phyloP scores from a whole-genome alignment of 1,140 invertebrate species.

The Brachionus angularis region DNA sequence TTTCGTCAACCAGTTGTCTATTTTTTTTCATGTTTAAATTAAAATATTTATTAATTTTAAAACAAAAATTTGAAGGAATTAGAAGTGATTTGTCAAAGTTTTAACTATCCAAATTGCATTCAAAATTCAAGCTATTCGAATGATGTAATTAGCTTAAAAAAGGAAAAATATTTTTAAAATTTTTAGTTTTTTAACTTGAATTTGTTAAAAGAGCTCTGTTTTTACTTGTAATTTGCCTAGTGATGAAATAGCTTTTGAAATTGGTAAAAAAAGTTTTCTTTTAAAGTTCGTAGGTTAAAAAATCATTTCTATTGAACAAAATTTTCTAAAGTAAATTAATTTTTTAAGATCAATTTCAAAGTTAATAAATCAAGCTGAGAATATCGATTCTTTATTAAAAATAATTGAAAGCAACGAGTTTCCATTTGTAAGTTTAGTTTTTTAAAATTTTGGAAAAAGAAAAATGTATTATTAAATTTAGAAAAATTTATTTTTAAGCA shows the following conservation, averaged over 20 bases:
- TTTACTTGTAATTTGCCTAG: conserved; percentile 11
- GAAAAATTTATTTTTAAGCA: background rate
- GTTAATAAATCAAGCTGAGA: background rate
- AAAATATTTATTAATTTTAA: background rate
- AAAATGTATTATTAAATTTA: background rate
- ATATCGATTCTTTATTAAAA: background rate
- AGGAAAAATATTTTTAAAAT: background rate
- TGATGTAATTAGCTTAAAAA: background rate
- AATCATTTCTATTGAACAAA: background rate
- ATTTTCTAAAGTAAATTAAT: background rate
- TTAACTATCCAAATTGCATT: conserved; percentile 2
- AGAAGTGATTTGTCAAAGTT: conserved; percentile 21
- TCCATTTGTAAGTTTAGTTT: no score
- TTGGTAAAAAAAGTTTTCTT: background rate
- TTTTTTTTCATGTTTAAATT: no score
- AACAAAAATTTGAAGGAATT: conserved; percentile 3
- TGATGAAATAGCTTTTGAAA: conserved; percentile 1
- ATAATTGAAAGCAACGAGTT: no score
- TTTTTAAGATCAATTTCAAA: conserved; percentile 32
- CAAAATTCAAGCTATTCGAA: background rate
- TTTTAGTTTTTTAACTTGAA: no score
- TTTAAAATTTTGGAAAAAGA: background rate
- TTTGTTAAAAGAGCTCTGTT: conserved; percentile 23
- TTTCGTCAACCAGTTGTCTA: conserved; percentile 38
- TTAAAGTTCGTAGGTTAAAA: conserved; percentile 32